Base-by-base conservation (phyloP, 2,888 invertebrate species). In the Macrosoma leucophasiata region DNA sequence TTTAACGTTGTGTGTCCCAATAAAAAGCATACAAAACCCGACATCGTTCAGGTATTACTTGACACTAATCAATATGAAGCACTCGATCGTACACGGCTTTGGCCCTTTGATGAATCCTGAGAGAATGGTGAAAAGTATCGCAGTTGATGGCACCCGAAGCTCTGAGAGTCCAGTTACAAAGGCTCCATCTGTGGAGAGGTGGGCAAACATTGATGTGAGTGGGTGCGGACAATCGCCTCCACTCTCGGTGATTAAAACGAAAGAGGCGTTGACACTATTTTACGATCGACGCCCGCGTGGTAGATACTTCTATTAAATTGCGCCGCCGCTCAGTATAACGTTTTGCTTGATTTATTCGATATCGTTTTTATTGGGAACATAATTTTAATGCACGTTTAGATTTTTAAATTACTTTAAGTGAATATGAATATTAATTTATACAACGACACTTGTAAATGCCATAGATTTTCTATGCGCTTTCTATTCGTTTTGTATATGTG, bases 191-290 rank as follows among this genome's bases (percentile, higher is more conserved):
- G 60, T 67, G 52, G 69, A 78, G 78, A 70, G 76, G 64, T 68
- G 60, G 61, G 72, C 65, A 81, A 79, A 82, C 81, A 79, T 48
- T 53, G 60, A 58, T 54, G 58, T 50, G 67, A 75, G 70, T 69
- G 73, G 69, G 62, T 53, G 62, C 70, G 67, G 67, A 75, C 81
- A 74, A 76, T 74, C 72, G 69, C 67, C 65, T 58, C 68, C 72
- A 79, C 81, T 82, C 76, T 71, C 74, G 60, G 76, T 84, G 79
- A 84, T 84, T 82, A 84, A 84, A 79, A 62, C 63, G 67, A 65
- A 67, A 79, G 72, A 76, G 76, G 63, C 70, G 72, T 74, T 75
- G 78, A 79, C 79, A 78, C 74, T 73, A 74, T 75, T 79, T 78
- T 74, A 75, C 70, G 73, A 74, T 62, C 67, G 61, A 49, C 54